These are phyloP conservation scores for Strigamia transsilvanica DNA, from an alignment of 2,888 invertebrate species.

Conservation along the genomic window DNA sequence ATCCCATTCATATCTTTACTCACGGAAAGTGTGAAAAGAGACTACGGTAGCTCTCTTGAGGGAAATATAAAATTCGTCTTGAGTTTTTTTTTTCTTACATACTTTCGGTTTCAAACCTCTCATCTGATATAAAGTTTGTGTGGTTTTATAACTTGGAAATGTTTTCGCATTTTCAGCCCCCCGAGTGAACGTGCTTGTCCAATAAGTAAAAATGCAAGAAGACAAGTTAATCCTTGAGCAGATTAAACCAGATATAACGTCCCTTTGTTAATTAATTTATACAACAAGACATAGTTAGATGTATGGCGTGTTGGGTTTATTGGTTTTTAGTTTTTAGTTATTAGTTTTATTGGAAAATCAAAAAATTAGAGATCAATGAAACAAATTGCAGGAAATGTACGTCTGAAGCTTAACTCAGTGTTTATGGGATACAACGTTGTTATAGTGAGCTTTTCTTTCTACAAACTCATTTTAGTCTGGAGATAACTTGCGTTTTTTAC, in stretches of 20 bases:
- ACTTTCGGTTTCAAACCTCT: neutral
- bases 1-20: neutral
- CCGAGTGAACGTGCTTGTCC: neutral
- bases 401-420: neutral
- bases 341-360: no score
- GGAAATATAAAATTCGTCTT: neutral
- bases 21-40: neutral
- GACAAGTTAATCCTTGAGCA: neutral
- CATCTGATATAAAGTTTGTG: neutral
- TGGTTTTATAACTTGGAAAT: no score
- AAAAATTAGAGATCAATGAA: no score
- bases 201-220: neutral
- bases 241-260: neutral
- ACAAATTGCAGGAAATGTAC: no score
- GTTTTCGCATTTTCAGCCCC: neutral
- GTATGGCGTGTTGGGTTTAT: no score
- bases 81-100: neutral
- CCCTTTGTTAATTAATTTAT: neutral
- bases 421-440: neutral
- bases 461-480: neutral
- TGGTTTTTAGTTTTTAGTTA: no score
- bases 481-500: neutral
- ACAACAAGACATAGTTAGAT: no score
- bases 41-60: neutral
- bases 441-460: neutral